Base-by-base conservation (phyloP, 2,888 invertebrate genomes). In the Sarcophaga carnaria region DNA sequence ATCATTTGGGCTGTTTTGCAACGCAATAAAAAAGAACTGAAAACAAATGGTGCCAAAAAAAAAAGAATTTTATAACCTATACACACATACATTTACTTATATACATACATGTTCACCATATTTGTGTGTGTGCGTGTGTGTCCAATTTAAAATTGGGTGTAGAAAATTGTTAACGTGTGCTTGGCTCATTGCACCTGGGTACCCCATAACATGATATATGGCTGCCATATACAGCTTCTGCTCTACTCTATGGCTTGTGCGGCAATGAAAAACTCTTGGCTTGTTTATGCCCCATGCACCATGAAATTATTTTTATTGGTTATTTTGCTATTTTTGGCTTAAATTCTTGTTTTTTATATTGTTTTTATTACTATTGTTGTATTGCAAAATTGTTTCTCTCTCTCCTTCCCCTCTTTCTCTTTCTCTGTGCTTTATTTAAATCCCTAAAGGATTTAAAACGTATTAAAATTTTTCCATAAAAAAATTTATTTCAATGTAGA, bases 141-240 rank as follows among this genome's bases (percentile, higher is more conserved):
- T n/a, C 20, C 62, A 78, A 64, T 4, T 49, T 60, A 72, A 70
- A 74, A 83, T 72, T 85, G 59, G 69, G 54, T 83, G 64, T 71
- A 84, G 60, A 76, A 81, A 87, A 84, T 82, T 76, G 78, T 84
- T 87, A 84, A 84, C 87, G 84, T 84, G 81, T 84, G 81, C 75
- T 81, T 76, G 87, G 81, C 84, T 84, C 87, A 81, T 84, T 87
- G 87, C 87, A 87, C 87, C 84, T 87, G 87, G 87, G 71, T 81
- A 79, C 81, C 81, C 37, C 84, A 84, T 82, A 87, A 82, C 63
- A 87, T 87, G 81, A 87, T 87, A 87, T 84, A 87, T 87, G 84
- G 81, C 84, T 37, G 37, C 54, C 87, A 45, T 67, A 27, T 37
- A 63, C 54, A 27, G 17, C 54, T 54, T 1, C 17, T 54, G 54